Percentiles rank a stretch among this genome's conserved stretches.
phyloP scores from a whole-genome alignment of 2,113 vertebrate genomes.

The Enhydra lutris region DNA sequence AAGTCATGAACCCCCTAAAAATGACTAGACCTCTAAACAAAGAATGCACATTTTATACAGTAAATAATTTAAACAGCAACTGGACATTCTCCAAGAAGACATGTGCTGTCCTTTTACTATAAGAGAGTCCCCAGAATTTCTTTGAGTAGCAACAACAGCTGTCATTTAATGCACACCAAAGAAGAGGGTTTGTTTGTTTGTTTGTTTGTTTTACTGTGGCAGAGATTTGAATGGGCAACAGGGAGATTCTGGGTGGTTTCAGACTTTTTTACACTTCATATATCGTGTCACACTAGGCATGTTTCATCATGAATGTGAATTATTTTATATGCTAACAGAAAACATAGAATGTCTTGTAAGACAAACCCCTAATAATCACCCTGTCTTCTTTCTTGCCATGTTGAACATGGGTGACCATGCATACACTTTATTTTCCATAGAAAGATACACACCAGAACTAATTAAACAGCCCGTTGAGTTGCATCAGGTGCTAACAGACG shows the following conservation, averaged over 20 bases:
- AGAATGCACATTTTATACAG: neutral
- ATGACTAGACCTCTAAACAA: neutral
- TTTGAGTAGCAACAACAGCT: slow-evolving; percentile 20
- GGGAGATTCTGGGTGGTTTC: slow-evolving; percentile 79
- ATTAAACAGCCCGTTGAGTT: slow-evolving; percentile 52
- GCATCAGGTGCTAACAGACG: slow-evolving; percentile 78
- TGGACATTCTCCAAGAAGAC: neutral
- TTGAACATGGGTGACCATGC: slow-evolving; percentile 82
- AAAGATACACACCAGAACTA: slow-evolving; percentile 40
- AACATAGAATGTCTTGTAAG: slow-evolving; percentile 48
- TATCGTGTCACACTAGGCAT: neutral
- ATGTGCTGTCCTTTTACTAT: neutral
- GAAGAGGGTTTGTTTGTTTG: neutral
- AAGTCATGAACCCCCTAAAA: neutral
- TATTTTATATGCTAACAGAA: slow-evolving; percentile 6
- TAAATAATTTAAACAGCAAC: neutral
- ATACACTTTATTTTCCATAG: slow-evolving; percentile 73
- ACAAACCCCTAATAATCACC: slow-evolving; percentile 46
- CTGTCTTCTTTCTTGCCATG: slow-evolving; percentile 78
- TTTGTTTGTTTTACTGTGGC: neutral
- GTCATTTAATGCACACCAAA: slow-evolving; percentile 13
- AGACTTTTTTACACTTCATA: slow-evolving; percentile 39
- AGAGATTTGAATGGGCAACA: slow-evolving; percentile 52
- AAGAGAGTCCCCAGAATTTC: neutral
- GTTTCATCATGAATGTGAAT: slow-evolving; percentile 46